Evolutionary conservation across 2,797 vertebrate genomes (phyloP), one percentile per base, ranked within the genome.

Genomic region (Gobionotothen gibberifrons): DNA sequence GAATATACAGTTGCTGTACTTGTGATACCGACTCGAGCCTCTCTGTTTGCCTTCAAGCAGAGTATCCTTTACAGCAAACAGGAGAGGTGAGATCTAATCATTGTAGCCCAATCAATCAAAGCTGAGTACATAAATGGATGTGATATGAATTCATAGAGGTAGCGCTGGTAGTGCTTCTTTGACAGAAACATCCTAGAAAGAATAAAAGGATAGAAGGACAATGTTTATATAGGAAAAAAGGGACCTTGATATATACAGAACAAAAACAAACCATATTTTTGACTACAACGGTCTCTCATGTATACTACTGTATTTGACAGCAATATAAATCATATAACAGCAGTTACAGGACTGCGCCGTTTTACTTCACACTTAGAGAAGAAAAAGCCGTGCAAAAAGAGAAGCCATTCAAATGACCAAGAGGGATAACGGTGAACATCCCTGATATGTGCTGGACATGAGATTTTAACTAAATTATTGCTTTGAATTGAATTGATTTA

Each of bases 381-480:
- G 53, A 79, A 72, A 61, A 69, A 39, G 1, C 3, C 11, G 55
- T 22, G 4, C 61, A 44, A 72, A 59, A 72, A 56, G 32, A 84
- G 8, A 80, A 74, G 65, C 6, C 58, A 71, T 64, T 69, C 22
- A 77, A 76, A 82, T 85, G 53, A 83, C 83, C 69, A 76, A 13
- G 16, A 55, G 64, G 54, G 48, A 75, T 69, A 74, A 48, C 32
- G 14, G n/a, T 77, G 71, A 59, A 87, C 78, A 81, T 80, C 56
- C 74, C 49, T 52, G 61, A 73, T 86, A 85, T 76, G 54, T 69
- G 53, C 46, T 12, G 69, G 54, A 69, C 85, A 85, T 60, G 21
- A 64, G 70, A 76, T 76, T 79, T 86, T 86, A 83, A 78, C 51
- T 53, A 17, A 85, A 84, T 68, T 55, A 55, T 36, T 76, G 71